Base-by-base conservation (phyloP, 2,113 vertebrate species). In the Vanacampus margaritifer region DNA sequence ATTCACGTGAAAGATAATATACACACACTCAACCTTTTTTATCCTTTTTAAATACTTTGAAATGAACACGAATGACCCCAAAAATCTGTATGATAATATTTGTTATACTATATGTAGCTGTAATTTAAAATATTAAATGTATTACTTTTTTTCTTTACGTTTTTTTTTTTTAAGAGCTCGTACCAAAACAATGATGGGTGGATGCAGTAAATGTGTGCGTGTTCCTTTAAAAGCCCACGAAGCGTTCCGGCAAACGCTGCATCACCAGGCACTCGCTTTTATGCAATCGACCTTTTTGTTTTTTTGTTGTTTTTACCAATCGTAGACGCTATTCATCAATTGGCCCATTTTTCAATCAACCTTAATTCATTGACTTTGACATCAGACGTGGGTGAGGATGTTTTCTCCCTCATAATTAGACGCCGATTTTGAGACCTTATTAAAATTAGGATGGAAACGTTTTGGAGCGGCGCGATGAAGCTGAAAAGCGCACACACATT, bases 301-400 rank as follows among this genome's bases (percentile, higher is more conserved):
- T 32, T 32, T 32, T 32, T 2, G 2, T 32, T 32, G 2, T 32
- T 32, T 32, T 32, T 32, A 32, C 28, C 13, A 7, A 74, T 68
- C 66, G 45, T 73, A 56, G 36, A 62, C 77, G 56, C 11, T 10
- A 75, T 61, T 79, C 74, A 81, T 85, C 67, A 84, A 72, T 65
- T 79, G 59, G 73, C 79, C 59, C 63, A 74, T 82, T 86, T 76
- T 81, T 71, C 79, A 85, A 69, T 83, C 78, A 75, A 86, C 87
- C 87, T 81, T 79, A 83, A 87, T 86, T 59, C 77, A 71, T 66
- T 13, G 28, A 70, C 60, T 79, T 78, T 3, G 21, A 41, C 21
- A 6, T 41, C n/a, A 17, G 21, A 24, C 23, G 36, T 5, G 21
- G 45, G 12, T 26, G 63, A 7, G 26, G 43, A 35, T 37, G 11